Evolutionary conservation across 2,797 vertebrate genomes (phyloP), one percentile per base, ranked within the genome.

Genomic region (Muscicapa striata): DNA sequence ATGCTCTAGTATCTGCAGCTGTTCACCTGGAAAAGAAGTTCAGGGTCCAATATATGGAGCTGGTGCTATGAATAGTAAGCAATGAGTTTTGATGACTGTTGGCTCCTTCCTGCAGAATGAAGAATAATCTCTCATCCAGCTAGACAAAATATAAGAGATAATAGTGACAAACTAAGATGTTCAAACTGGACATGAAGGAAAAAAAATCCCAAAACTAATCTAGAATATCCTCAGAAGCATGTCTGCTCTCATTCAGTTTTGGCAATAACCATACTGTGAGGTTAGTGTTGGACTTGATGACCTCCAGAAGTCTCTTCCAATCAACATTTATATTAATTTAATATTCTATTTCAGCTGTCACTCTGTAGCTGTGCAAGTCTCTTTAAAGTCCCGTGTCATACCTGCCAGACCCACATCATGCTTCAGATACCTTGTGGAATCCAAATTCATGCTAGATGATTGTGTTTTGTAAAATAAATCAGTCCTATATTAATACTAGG

Each of bases 221-320:
- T 54, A 36, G 48, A 81, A 36, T 20, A 36, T 4, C 18, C 15
- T 17, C 26, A 74, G 15, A 67, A 48, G 15, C 20, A 8, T 30
- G 4, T 32, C 41, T 41, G 18, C 9, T 36, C 8, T 81, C 13
- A 27, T 55, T 13, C 22, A 32, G 2, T 61, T 74, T 61, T 48
- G 22, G 6, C 48, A 81, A 12, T 41, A 74, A 14, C 6, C 22
- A 3, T 41, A 34, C 15, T 48, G 41, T 32, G 41, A 68, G 9
- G 12, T 55, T 41, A 36, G 11, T 6, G 13, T 49, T 0, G 0
- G 26, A 36, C 13, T 43, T 48, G 32, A 48, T 48, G 46, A 23
- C 34, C 8, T 74, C 18, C 22, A 68, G 27, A 75, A 36, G 18
- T 48, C 30, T 13, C 30, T 68, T 55, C 36, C 36, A 75, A 55